These are phyloP conservation scores for Metopolophium dirhodum DNA, from an alignment of 1,140 invertebrate species.

Conservation along the genomic window DNA sequence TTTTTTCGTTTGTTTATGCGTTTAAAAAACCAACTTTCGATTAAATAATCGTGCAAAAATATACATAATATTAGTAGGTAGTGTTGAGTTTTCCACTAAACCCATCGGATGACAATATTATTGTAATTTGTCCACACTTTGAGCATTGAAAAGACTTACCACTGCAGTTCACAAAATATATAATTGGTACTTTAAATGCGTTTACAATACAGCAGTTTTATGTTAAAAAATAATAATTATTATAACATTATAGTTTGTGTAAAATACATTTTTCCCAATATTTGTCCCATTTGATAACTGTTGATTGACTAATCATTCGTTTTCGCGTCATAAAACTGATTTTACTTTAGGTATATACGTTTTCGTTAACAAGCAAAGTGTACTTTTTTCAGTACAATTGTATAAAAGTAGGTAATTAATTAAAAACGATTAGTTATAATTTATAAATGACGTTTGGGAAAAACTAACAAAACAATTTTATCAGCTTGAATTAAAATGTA, in stretches of 20 bases:
- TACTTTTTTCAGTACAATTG: no score
- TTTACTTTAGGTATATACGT: no score
- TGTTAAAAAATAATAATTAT: not conserved
- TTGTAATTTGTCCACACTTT: not conserved
- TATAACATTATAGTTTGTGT: not conserved
- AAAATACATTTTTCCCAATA: not conserved
- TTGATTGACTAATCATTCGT: not conserved
- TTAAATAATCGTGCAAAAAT: not conserved
- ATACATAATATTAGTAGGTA: not conserved
- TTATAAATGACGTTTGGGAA: not conserved
- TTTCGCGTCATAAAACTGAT: not conserved
- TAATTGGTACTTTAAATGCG: not conserved
- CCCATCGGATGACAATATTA: no score
- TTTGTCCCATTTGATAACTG: not conserved
- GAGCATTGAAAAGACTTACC: not conserved
- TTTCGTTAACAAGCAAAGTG: no score
- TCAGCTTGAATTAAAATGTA: no score
- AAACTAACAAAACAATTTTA: not conserved
- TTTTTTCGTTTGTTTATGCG: not conserved
- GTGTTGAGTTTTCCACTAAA: not conserved
- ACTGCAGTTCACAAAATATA: not conserved
- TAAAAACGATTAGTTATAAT: not conserved
- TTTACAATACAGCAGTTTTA: no score
- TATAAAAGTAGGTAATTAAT: not conserved
- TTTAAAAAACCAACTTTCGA: not conserved